A percentile compares a stretch with the other conserved stretches of the same genome.
Conservation (phyloP, 2,888 invertebrate genomes). For the Leucozona laternaria region DNA sequence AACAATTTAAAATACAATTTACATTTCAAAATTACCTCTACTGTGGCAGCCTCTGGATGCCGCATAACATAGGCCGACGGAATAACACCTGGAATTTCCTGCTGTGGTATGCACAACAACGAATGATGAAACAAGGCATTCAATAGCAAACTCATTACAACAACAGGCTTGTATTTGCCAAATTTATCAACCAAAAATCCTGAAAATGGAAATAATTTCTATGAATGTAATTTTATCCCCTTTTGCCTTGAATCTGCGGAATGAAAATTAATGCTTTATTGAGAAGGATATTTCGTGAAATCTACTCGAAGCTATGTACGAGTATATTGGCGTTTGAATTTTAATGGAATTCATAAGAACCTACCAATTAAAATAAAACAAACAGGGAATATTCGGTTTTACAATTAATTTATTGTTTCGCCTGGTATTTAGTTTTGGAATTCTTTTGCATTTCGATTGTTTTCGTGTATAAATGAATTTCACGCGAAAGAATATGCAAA, state of each 20-base stretch:
- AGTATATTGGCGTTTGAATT: too few relatives aligned
- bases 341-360: neutral
- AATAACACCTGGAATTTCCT: conserved; percentile 90
- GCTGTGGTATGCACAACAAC: conserved; percentile 90
- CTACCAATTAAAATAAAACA: too few relatives aligned
- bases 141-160: conserved; percentile 90
- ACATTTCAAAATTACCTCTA: conserved; percentile 85
- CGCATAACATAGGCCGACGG: conserved; percentile 91
- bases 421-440: too few relatives aligned
- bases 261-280: neutral
- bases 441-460: too few relatives aligned
- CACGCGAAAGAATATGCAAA: too few relatives aligned
- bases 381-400: too few relatives aligned
- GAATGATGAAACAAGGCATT: conserved; percentile 92
- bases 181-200: conserved; percentile 94
- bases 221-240: neutral
- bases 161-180: conserved; percentile 93
- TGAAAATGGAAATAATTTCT: conserved; percentile 79
- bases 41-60: conserved; percentile 88
- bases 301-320: neutral
- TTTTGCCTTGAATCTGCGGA: neutral
- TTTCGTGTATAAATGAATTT: too few relatives aligned
- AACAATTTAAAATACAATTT: conserved; percentile 23
- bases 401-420: too few relatives aligned
- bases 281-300: neutral